Conservation (phyloP, 2,888 invertebrate genomes). For the Portevinia maculata region DNA sequence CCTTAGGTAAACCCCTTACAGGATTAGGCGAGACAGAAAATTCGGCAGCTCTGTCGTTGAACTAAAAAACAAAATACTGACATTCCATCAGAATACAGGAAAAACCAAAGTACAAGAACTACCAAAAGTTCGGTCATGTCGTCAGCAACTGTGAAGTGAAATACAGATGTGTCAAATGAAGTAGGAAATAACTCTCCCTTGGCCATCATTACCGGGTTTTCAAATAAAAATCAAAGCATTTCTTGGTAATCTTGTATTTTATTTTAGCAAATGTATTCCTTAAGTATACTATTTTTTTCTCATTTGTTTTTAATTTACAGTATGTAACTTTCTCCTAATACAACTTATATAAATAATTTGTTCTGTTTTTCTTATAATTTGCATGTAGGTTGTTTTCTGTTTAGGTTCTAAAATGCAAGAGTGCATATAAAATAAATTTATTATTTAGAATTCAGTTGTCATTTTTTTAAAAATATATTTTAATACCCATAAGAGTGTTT, state of each 20-base stretch:
- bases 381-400: slow-evolving; percentile 15
- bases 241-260: slow-evolving; percentile 33
- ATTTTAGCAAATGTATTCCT: slow-evolving; percentile 67
- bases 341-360: slow-evolving; percentile 63
- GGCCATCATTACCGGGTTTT: too few species aligned
- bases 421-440: slow-evolving; percentile 67
- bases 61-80: too few species aligned
- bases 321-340: slow-evolving; percentile 42
- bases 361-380: slow-evolving; percentile 26
- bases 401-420: slow-evolving; percentile 60
- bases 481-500: slow-evolving; percentile 17
- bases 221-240: slow-evolving; percentile 3
- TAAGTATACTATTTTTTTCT: slow-evolving; percentile 53
- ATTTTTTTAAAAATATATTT: background rate
- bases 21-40: too few species aligned
- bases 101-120: too few species aligned
- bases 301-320: slow-evolving; percentile 49
- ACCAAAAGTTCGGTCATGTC: too few species aligned
- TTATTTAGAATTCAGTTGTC: slow-evolving; percentile 60
- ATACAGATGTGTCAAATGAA: too few species aligned
- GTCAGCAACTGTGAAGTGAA: too few species aligned
- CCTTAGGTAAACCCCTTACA: too few species aligned
- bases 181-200: too few species aligned
- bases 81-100: too few species aligned
- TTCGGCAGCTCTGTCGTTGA: too few species aligned